These are phyloP conservation scores for Gonocerus acuteangulatus DNA, from an alignment of 2,888 invertebrate genomes.

Conservation along the genomic window DNA sequence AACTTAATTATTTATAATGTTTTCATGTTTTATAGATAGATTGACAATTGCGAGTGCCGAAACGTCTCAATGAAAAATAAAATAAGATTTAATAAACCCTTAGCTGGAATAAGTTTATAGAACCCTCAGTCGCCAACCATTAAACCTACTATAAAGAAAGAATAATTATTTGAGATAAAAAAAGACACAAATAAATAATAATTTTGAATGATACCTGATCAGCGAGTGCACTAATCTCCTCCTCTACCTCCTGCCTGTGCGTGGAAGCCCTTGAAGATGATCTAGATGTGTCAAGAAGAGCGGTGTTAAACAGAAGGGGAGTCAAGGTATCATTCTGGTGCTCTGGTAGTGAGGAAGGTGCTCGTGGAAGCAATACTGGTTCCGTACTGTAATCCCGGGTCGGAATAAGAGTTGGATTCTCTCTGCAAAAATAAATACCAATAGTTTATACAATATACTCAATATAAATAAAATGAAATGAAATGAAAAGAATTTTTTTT, in stretches of 20 bases:
- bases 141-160: too few relatives aligned
- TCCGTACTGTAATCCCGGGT: slow-evolving; percentile 29
- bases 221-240: slow-evolving; percentile 33
- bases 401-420: not conserved
- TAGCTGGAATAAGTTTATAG: too few relatives aligned
- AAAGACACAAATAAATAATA: too few relatives aligned
- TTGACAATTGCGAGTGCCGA: too few relatives aligned
- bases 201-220: slow-evolving; percentile 37
- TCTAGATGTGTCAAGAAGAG: slow-evolving; percentile 30
- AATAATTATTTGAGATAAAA: too few relatives aligned
- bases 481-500: too few relatives aligned
- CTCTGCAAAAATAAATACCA: not conserved
- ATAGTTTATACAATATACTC: not conserved
- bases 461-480: too few relatives aligned
- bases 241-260: slow-evolving; percentile 35
- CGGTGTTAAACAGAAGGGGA: slow-evolving; percentile 33
- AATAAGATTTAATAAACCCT: too few relatives aligned
- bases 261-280: slow-evolving; percentile 30
- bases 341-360: slow-evolving; percentile 26
- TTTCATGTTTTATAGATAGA: too few relatives aligned
- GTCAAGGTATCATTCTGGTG: slow-evolving; percentile 25
- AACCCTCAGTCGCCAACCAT: too few relatives aligned
- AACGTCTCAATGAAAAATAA: too few relatives aligned
- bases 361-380: slow-evolving; percentile 29
- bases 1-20: too few relatives aligned